phyloP scores from a whole-genome alignment of 2,113 vertebrate genomes.

The Scophthalmus maximus region DNA sequence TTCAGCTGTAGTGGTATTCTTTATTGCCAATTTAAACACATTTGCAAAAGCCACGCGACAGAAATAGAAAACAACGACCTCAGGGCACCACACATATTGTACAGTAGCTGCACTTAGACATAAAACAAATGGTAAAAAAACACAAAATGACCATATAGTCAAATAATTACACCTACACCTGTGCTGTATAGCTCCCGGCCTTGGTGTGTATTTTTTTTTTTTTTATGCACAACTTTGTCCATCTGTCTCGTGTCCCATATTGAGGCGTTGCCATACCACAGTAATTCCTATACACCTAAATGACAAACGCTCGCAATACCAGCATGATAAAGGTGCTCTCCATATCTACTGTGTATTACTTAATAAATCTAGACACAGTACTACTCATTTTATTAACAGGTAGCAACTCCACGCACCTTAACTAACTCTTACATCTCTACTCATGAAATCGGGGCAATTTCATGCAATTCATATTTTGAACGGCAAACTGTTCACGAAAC shows the following conservation, averaged over 20 bases:
- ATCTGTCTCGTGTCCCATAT: neutral
- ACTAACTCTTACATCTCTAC: too few relatives aligned
- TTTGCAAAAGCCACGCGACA: neutral
- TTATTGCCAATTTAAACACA: neutral
- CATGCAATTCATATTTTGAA: constrained; percentile 8
- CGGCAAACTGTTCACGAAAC: constrained; percentile 30
- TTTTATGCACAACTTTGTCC: neutral
- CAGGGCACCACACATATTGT: neutral
- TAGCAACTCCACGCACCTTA: too few relatives aligned
- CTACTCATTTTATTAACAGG: too few relatives aligned
- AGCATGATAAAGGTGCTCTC: too few relatives aligned
- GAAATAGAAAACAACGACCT: neutral
- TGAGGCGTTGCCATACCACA: too few relatives aligned
- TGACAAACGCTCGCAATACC: too few relatives aligned
- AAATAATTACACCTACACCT: neutral
- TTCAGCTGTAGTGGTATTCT: too few relatives aligned
- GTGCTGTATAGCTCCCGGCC: neutral
- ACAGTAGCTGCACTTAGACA: neutral
- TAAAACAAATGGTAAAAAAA: neutral
- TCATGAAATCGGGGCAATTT: too few relatives aligned
- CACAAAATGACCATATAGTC: neutral
- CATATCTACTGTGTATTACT: too few relatives aligned
- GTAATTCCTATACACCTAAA: too few relatives aligned
- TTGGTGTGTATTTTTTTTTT: neutral
- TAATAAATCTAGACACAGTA: too few relatives aligned